phyloP scores from a whole-genome alignment of 92 coral and sea anemone species.

The Epizoanthus stellaris region DNA sequence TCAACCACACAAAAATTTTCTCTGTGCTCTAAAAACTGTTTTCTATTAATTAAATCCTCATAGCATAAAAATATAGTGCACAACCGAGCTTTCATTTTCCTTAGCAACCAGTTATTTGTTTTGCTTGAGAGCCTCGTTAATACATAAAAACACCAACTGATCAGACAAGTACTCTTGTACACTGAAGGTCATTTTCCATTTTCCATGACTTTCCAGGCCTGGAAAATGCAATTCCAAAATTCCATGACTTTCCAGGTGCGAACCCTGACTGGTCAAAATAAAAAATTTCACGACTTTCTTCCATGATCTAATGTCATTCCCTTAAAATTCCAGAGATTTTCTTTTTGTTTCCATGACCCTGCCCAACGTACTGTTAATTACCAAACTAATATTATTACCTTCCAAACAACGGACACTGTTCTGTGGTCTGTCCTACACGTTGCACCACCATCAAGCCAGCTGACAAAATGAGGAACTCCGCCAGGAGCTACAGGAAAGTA shows the following conservation, averaged over 20 bases:
- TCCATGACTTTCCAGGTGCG: background rate
- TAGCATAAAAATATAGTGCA: too few species aligned
- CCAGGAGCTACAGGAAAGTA: background rate
- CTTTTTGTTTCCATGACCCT: background rate
- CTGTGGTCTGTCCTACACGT: background rate
- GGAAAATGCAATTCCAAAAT: background rate
- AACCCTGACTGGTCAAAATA: background rate
- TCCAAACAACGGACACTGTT: conserved; percentile 3
- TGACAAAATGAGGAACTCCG: background rate
- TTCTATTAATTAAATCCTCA: too few species aligned
- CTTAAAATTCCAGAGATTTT: background rate
- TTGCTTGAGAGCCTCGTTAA: too few species aligned
- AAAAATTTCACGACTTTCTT: background rate
- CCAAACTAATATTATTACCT: background rate
- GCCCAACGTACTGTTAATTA: background rate
- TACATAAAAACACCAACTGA: too few species aligned
- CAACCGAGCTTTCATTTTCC: too few species aligned
- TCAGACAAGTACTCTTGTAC: too few species aligned
- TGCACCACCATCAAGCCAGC: background rate
- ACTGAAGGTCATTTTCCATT: background rate
- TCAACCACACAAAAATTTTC: too few species aligned
- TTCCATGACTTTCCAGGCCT: too few species aligned
- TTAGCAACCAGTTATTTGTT: too few species aligned
- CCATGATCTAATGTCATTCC: background rate
- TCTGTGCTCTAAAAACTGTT: too few species aligned